Conservation (phyloP, 2,113 vertebrate genomes). For the Noturus placidus region DNA sequence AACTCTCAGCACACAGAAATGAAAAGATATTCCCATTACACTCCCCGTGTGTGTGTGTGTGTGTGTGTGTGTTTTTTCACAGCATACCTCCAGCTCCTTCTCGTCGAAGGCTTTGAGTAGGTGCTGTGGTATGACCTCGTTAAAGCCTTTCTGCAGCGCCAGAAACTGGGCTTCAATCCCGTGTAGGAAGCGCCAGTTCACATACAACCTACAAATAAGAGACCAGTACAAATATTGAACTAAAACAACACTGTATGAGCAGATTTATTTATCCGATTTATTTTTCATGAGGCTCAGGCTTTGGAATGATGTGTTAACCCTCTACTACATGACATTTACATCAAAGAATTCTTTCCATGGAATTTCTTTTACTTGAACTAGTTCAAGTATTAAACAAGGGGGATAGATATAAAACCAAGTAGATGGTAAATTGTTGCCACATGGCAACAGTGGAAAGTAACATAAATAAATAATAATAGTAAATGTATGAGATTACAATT, state of each 20-base stretch:
- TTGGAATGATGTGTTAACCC: not conserved
- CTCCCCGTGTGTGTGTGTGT: not conserved
- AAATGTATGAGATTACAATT: too few species aligned
- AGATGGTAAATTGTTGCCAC: not conserved
- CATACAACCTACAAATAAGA: constrained; percentile 80
- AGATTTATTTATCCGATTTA: not conserved
- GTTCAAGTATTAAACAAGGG: too few species aligned
- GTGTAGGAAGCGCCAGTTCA: constrained; percentile 97
- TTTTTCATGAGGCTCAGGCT: accelerated
- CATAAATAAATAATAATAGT: too few species aligned
- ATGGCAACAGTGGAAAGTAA: too few species aligned
- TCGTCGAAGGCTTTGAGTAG: constrained; percentile 97
- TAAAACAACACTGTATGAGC: not conserved
- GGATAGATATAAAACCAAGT: too few species aligned
- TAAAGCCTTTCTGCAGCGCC: constrained; percentile 98
- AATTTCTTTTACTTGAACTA: too few species aligned
- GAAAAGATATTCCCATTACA: not conserved
- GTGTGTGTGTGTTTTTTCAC: not conserved
- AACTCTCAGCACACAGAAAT: not conserved
- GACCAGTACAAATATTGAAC: not conserved
- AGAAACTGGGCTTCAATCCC: constrained; percentile 98
- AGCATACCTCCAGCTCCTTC: constrained; percentile 93
- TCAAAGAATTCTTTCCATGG: too few species aligned
- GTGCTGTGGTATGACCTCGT: constrained; percentile 99
- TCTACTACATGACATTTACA: too few species aligned